Conservation (phyloP, 2,797 vertebrate genomes). For the Sebastes wilsoni region DNA sequence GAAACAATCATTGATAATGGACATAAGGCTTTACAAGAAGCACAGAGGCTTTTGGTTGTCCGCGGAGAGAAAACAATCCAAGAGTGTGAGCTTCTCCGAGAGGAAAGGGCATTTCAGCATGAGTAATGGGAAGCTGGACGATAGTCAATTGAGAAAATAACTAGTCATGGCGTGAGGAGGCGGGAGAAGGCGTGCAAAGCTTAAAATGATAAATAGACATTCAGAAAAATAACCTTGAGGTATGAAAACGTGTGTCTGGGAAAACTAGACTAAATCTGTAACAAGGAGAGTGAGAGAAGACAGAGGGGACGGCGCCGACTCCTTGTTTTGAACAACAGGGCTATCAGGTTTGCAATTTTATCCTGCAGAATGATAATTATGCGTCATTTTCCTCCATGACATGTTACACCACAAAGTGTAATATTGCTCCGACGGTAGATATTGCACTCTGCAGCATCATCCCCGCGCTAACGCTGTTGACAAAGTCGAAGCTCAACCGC, state of each 20-base stretch:
- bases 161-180: conserved; percentile 57
- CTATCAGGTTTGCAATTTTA: conserved; percentile 33
- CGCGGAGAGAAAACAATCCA: conserved; percentile 31
- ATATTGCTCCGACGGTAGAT: conserved; percentile 12
- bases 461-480: conserved; percentile 35
- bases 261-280: conserved; percentile 17
- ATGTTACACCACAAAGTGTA: conserved; percentile 30
- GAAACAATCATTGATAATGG: conserved; percentile 29
- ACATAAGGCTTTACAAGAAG: neutral
- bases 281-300: conserved; percentile 8
- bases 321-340: conserved; percentile 39
- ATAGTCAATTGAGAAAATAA: conserved; percentile 71
- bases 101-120: conserved; percentile 52
- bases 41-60: conserved; percentile 13
- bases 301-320: neutral
- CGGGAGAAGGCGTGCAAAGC: conserved; percentile 37
- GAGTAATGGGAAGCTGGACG: conserved; percentile 57
- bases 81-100: conserved; percentile 20
- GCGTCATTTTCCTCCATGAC: conserved; percentile 34
- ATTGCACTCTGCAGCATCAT: conserved; percentile 59
- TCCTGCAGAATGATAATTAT: conserved; percentile 37
- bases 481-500: conserved; percentile 28
- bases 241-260: conserved; percentile 33
- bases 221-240: conserved; percentile 68
- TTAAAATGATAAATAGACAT: conserved; percentile 67